Evolutionary conservation across 1,140 invertebrate species (phyloP).

Genomic region (Trichonephila inaurata): DNA sequence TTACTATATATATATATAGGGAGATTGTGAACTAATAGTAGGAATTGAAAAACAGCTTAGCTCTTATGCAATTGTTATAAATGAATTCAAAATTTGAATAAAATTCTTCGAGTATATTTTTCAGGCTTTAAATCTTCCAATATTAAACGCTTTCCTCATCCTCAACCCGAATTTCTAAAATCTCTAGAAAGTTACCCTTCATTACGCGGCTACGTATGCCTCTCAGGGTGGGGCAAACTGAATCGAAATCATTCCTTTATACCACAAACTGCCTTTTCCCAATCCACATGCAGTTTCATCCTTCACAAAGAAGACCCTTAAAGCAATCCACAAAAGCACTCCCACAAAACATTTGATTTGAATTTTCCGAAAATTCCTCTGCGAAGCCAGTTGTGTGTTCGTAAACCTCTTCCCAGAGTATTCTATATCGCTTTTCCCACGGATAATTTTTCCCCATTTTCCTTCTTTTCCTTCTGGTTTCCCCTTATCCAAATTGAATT

Average conservation of each 20-base stretch:
- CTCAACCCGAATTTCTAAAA: too few relatives aligned
- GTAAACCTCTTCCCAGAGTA: not conserved
- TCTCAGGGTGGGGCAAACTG: not conserved
- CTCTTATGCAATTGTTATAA: too few relatives aligned
- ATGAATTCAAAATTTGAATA: too few relatives aligned
- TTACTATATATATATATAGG: too few relatives aligned
- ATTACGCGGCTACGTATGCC: not conserved
- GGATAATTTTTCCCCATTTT: slow-evolving; percentile 59
- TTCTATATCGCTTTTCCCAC: slow-evolving; percentile 56
- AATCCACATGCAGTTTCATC: not conserved
- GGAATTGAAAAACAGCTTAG: too few relatives aligned
- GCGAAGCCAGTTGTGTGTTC: not conserved
- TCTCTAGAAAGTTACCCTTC: not conserved
- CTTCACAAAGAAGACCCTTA: not conserved
- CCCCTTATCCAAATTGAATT: slow-evolving; percentile 67
- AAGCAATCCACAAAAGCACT: slow-evolving; percentile 49
- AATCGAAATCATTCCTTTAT: not conserved
- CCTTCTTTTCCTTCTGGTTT: not conserved
- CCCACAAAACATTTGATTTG: slow-evolving; percentile 55
- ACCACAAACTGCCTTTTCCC: slow-evolving; percentile 22
- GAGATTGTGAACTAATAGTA: too few relatives aligned
- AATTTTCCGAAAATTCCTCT: slow-evolving; percentile 55
- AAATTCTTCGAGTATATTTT: too few relatives aligned
- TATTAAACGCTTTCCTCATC: too few relatives aligned
- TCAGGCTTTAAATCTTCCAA: too few relatives aligned